Conservation (phyloP, 1,140 invertebrate species). For the Agrypnia vestita region DNA sequence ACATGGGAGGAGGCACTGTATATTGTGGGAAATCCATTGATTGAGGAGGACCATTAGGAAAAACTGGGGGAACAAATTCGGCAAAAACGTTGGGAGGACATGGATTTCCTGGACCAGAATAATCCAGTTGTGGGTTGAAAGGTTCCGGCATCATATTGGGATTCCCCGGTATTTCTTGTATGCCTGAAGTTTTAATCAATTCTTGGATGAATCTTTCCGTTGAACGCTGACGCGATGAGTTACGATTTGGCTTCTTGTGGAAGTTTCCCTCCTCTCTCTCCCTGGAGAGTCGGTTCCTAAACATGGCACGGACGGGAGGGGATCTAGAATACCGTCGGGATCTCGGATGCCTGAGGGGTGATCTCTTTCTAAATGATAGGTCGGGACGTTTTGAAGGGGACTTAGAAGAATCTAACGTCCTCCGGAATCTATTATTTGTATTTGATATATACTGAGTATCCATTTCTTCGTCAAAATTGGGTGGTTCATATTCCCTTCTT, state of each 20-base stretch:
- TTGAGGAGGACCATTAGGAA: too few relatives aligned
- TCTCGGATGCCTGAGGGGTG: not conserved
- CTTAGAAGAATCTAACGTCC: not conserved
- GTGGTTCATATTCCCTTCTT: too few relatives aligned
- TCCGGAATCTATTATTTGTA: not conserved
- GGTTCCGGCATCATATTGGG: not conserved
- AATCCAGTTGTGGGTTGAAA: not conserved
- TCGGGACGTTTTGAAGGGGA: not conserved
- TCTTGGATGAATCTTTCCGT: not conserved
- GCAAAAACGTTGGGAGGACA: not conserved
- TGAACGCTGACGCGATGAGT: slow-evolving; percentile 4
- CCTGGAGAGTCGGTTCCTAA: not conserved
- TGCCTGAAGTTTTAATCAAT: slow-evolving; percentile 33
- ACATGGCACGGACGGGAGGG: not conserved
- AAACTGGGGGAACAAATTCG: not conserved
- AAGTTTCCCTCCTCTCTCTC: not conserved
- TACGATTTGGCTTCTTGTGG: not conserved
- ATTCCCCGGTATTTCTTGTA: slow-evolving; percentile 1
- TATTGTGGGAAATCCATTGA: too few relatives aligned
- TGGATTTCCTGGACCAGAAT: not conserved
- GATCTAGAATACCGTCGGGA: not conserved
- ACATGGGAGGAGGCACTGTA: slow-evolving; percentile 20
- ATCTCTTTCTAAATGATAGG: not conserved
- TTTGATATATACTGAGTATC: not conserved
- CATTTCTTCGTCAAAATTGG: too few relatives aligned